Evolutionary conservation across 2,888 invertebrate species (phyloP).

Genomic region (Tanytarsus gracilentus): DNA sequence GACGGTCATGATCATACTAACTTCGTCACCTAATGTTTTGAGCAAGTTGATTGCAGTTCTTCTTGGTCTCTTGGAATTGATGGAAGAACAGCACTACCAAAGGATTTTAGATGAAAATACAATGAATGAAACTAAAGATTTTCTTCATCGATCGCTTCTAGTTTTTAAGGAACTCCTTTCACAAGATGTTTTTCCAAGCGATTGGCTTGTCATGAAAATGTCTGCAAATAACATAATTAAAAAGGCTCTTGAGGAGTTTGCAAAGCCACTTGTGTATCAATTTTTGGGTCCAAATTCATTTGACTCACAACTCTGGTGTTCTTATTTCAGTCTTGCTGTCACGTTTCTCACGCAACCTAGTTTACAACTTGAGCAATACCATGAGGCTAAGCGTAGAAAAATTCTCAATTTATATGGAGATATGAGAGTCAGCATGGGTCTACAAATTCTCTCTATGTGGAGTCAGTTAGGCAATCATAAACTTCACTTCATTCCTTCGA

Average conservation of each 20-base stretch:
- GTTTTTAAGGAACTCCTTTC: constrained; percentile 42
- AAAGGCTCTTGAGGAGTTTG: constrained; percentile 76
- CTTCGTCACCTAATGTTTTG: constrained; percentile 59
- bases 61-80: constrained; percentile 71
- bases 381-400: constrained; percentile 68
- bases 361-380: constrained; percentile 70
- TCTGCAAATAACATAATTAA: constrained; percentile 79
- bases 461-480: constrained; percentile 80
- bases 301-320: constrained; percentile 67
- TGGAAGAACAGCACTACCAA: constrained; percentile 82
- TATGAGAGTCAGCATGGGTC: constrained; percentile 87
- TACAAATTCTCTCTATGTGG: constrained; percentile 88
- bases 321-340: constrained; percentile 71
- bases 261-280: constrained; percentile 74
- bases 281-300: constrained; percentile 68
- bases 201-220: constrained; percentile 86
- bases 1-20: constrained; percentile 71
- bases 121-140: constrained; percentile 64
- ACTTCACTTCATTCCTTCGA: constrained; percentile 79
- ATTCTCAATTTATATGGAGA: constrained; percentile 73
- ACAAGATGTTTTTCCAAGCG: constrained; percentile 59
- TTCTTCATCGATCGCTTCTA: constrained; percentile 70
- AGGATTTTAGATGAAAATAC: constrained; percentile 74
- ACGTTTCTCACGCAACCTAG: constrained; percentile 72
- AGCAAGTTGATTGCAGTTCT: constrained; percentile 78